Evolutionary conservation across 2,888 invertebrate genomes (phyloP), one percentile per base, ranked within the genome.

Genomic region (Synanthedon vespiformis): DNA sequence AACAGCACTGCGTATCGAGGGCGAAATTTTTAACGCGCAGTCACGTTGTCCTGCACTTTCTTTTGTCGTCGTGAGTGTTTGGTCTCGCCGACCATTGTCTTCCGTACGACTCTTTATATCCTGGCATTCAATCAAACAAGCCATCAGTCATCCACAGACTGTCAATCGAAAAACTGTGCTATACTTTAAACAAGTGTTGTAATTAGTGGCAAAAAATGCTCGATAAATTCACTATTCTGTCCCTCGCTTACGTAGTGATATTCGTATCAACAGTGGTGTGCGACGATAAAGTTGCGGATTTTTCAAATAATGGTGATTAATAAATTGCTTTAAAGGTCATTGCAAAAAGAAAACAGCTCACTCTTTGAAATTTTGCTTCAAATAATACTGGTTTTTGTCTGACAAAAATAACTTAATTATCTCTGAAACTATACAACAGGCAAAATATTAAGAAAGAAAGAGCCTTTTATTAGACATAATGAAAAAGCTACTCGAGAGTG

Each of bases 41-140:
- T 84, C 86, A 85, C 86, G 85, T 81, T 80, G 79, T 74, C 74
- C 77, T 74, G 68, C 76, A 74, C 86, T 87, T 86, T 87, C 86
- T 84, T 87, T 85, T 75, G 50, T 53, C 74, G 68, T 72, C 74
- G 68, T 72, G 68, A 70, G 63, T 70, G 70, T 79, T 85, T 82
- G 78, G 77, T 79, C 70, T 77, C 67, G 68, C 76, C 81, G 80
- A 62, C 81, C 64, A 82, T 83, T 84, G 84, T 82, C 72, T 71
- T 78, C 72, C 68, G 67, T 64, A 78, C 75, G 79, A 80, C 74
- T 75, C 80, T 85, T 86, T 87, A 87, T 83, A 87, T 85, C 86
- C 85, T 84, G 80, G 65, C 69, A 65, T 67, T 74, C 68, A 67
- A 62, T 61, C 72, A 71, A 69, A 73, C 61, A 61, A 61, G 54